phyloP scores from a whole-genome alignment of 2,888 invertebrate species.

The Cyclophora albipunctata region DNA sequence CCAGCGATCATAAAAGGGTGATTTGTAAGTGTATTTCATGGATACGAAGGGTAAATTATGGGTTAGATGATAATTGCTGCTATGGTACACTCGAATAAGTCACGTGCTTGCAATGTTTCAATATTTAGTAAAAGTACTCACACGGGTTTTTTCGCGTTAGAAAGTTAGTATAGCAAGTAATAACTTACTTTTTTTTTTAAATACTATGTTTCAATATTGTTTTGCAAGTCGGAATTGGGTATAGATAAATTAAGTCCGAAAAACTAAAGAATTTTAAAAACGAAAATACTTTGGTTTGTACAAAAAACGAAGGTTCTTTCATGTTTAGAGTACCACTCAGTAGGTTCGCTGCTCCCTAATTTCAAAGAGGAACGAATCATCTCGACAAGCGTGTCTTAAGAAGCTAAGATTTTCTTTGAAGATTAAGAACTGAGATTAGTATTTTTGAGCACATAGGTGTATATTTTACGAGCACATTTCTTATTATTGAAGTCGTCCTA shows the following conservation, averaged over 20 bases:
- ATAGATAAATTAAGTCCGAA: no score
- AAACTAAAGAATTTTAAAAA: no score
- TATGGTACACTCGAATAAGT: neutral
- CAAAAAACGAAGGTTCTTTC: conserved; percentile 25
- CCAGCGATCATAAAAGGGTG: conserved; percentile 22
- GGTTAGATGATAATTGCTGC: neutral
- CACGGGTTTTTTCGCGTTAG: no score
- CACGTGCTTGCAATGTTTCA: no score
- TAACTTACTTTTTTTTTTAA: no score
- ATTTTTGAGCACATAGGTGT: no score
- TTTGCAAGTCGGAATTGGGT: no score
- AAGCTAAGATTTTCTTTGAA: conserved; percentile 11
- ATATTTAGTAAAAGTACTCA: no score
- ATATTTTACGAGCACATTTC: no score
- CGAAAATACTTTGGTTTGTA: neutral
- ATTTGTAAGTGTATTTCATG: conserved; percentile 9
- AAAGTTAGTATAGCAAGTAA: no score
- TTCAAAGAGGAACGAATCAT: conserved; percentile 17
- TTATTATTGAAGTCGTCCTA: no score
- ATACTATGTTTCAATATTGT: no score
- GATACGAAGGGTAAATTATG: neutral
- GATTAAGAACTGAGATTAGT: conserved; percentile 1
- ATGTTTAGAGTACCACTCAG: conserved; percentile 37
- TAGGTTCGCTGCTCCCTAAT: conserved; percentile 24
- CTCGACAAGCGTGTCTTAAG: conserved; percentile 14